phyloP scores from a whole-genome alignment of 2,888 invertebrate species.

The Myopa tessellatipennis region DNA sequence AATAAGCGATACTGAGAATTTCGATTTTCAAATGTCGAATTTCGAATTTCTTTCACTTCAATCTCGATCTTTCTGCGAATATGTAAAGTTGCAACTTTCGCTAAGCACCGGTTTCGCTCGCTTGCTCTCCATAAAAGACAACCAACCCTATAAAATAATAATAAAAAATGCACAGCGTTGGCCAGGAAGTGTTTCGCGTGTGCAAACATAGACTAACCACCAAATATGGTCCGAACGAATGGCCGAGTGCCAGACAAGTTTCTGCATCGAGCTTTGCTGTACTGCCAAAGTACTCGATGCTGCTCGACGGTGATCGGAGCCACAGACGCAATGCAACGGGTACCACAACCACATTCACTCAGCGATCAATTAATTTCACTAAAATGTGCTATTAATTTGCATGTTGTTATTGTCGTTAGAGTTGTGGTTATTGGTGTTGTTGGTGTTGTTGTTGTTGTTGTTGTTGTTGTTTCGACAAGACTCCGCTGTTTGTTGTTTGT shows the following conservation, averaged over 20 bases:
- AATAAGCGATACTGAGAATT: too few relatives aligned
- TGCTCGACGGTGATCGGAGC: not conserved
- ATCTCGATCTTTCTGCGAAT: too few relatives aligned
- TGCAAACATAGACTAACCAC: not conserved
- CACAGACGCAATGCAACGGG: constrained; percentile 12
- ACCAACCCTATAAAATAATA: constrained; percentile 16
- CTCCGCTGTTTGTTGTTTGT: not conserved
- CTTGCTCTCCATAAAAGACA: constrained; percentile 15
- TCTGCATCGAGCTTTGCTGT: not conserved
- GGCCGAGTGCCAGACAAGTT: constrained; percentile 20
- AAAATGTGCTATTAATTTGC: constrained; percentile 46
- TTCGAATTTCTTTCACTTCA: too few relatives aligned
- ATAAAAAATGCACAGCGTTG: constrained; percentile 4
- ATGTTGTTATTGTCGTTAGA: constrained; percentile 29
- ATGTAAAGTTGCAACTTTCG: not conserved
- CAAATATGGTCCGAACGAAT: constrained; percentile 33
- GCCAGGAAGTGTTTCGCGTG: constrained; percentile 29
- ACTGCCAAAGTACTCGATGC: not conserved
- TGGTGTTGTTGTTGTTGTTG: not conserved
- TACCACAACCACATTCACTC: constrained; percentile 28
- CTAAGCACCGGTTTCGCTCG: not conserved
- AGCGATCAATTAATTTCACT: constrained; percentile 45
- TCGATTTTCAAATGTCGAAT: too few relatives aligned
- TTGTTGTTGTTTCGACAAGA: not conserved
- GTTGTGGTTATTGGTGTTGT: constrained; percentile 14